phyloP scores from a whole-genome alignment of 1,140 invertebrate genomes.

The Leucophenga varia region DNA sequence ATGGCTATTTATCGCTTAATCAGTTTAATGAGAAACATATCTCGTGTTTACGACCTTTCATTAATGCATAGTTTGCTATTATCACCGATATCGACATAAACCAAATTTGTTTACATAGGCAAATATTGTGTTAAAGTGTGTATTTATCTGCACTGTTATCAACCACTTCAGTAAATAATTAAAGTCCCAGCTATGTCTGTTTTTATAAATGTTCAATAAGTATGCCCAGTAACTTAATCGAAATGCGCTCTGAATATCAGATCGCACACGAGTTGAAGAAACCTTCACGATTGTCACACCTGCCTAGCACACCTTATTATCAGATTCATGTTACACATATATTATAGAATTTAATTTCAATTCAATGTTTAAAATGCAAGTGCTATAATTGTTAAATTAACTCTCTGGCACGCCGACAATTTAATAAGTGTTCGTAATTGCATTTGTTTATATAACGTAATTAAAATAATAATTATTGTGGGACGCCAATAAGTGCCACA shows the following conservation, averaged over 20 bases:
- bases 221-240: not conserved
- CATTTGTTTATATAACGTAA: slow-evolving; percentile 22
- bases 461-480: slow-evolving; percentile 27
- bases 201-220: slow-evolving; percentile 4
- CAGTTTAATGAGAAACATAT: slow-evolving; percentile 31
- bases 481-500: too few relatives aligned
- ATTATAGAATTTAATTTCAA: too few relatives aligned
- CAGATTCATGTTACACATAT: too few relatives aligned
- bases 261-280: too few relatives aligned
- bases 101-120: slow-evolving; percentile 19
- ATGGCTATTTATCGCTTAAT: slow-evolving; percentile 39
- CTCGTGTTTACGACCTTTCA: slow-evolving; percentile 28
- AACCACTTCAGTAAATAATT: slow-evolving; percentile 5
- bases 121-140: slow-evolving; percentile 15
- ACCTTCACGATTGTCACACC: too few relatives aligned
- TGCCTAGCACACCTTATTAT: too few relatives aligned
- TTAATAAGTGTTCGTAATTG: slow-evolving; percentile 26
- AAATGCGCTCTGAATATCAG: slow-evolving; percentile 10
- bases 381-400: slow-evolving; percentile 29
- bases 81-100: slow-evolving; percentile 13
- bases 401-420: slow-evolving; percentile 20
- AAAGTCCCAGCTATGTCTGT: not conserved
- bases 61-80: slow-evolving; percentile 2
- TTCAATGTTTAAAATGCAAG: slow-evolving; percentile 5
- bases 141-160: slow-evolving; percentile 3